Base-by-base conservation (phyloP, 2,888 invertebrate species). In the Aphrophora alni region DNA sequence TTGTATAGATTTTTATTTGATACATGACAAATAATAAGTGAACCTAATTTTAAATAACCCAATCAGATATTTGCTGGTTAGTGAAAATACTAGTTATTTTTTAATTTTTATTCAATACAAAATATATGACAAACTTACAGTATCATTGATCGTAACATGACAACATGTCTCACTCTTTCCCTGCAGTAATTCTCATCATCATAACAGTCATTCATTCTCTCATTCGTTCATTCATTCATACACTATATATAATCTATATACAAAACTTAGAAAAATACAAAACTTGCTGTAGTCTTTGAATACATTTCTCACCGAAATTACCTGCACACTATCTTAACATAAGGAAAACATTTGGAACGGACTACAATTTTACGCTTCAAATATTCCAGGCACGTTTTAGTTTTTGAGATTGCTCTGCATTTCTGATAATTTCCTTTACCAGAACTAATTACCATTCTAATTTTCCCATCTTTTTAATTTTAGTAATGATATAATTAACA, bases 181-280 rank as follows among this genome's bases (percentile, higher is more conserved):
- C 44, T 44, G 44, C 44, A 44, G 44, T 44, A 44, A 10, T 44
- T 44, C 14, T 44, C 44, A 10, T 14, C 8, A 44, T 10, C 44
- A n/a, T 44, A 44, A 44, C 10, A 44, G 44, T 68, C 59, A 76
- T 26, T 78, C 59, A 77, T 25, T 74, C 80, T 33, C 38, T 8
- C 75, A 26, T 75, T 14, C 80, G 77, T 14, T 12, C 76, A 70
- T 51, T 76, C 73, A 71, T 77, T 33, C 76, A 71, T 80, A 51
- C 59, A 10, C 44, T 68, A 68, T 76, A 25, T 80, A 72, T 71
- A 71, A 75, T 59, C 69, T 79, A 75, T 79, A 71, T 76, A 80
- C 76, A 80, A 80, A 78, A 78, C 77, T 78, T 78, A 78, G 77
- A 77, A 77, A 81, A 77, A 77, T 75, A 73, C 69, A 81, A 77